These are phyloP conservation scores for Haemorhous mexicanus DNA, from an alignment of 2,113 vertebrate genomes.

Conservation along the genomic window DNA sequence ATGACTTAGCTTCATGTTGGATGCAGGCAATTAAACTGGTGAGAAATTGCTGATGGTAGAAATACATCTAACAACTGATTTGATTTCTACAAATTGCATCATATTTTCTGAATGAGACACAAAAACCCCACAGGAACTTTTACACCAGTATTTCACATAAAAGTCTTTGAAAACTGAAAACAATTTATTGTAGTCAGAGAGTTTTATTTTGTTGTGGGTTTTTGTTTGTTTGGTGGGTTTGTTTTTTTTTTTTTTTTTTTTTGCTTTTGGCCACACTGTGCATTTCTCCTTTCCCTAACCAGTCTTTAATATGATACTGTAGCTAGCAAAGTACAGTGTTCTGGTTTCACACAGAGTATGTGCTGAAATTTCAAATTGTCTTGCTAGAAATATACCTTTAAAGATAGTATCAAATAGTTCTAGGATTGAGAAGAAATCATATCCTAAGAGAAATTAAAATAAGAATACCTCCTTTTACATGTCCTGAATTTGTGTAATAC, in stretches of 20 bases:
- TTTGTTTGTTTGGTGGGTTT: neutral
- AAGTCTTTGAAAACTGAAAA: neutral
- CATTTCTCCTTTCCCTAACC: neutral
- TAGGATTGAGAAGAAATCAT: neutral
- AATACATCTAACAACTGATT: neutral
- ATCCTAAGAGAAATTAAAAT: neutral
- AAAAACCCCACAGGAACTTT: neutral
- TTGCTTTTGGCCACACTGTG: neutral
- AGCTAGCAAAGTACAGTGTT: neutral
- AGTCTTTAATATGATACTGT: neutral
- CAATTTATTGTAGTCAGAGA: neutral
- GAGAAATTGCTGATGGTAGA: neutral
- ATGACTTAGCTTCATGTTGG: neutral
- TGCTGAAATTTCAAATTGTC: neutral
- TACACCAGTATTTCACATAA: neutral
- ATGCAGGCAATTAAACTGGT: neutral
- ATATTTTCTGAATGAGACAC: neutral
- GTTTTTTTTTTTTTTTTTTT: neutral
- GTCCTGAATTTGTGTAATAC: neutral
- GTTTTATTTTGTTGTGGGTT: neutral
- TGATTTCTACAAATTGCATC: neutral
- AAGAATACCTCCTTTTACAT: neutral
- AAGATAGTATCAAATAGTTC: neutral
- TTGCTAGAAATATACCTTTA: neutral
- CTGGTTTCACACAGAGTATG: neutral